These are phyloP conservation scores for Enteromius mattozi DNA, from an alignment of 2,797 vertebrate species.

Conservation along the genomic window DNA sequence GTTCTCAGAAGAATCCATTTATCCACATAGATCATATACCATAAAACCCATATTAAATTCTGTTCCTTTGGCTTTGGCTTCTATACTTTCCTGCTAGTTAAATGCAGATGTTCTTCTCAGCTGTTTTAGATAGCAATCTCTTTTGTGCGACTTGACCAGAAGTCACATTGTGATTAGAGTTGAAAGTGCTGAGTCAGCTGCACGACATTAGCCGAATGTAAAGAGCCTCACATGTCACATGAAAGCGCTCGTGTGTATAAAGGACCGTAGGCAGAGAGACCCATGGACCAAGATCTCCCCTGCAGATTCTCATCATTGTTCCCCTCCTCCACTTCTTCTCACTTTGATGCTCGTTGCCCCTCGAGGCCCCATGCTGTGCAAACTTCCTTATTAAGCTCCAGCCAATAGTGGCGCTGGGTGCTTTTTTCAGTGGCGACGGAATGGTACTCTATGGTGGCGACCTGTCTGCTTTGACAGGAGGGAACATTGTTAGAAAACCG, in stretches of 20 bases:
- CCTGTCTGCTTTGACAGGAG: conserved; percentile 63
- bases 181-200: conserved; percentile 46
- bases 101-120: conserved; percentile 18
- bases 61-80: conserved; percentile 8
- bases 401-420: conserved; percentile 68
- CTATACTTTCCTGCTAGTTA: background rate
- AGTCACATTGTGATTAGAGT: conserved; percentile 27
- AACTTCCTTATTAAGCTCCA: conserved; percentile 69
- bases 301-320: conserved; percentile 62
- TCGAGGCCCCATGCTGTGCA: conserved; percentile 66
- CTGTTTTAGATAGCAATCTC: conserved; percentile 29
- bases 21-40: background rate
- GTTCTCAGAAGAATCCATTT: background rate
- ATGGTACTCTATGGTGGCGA: conserved; percentile 55
- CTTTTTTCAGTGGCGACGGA: conserved; percentile 76
- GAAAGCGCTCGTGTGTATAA: conserved; percentile 16
- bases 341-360: conserved; percentile 61
- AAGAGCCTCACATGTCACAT: conserved; percentile 39
- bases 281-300: conserved; percentile 20
- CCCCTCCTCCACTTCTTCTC: conserved; percentile 59
- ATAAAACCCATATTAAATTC: conserved; percentile 2
- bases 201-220: conserved; percentile 24
- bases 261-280: conserved; percentile 26
- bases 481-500: conserved; percentile 68
- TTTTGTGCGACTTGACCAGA: conserved; percentile 35